A percentile compares a stretch with the other conserved stretches of the same genome.
Evolutionary conservation across 1,140 invertebrate genomes (phyloP).

Genomic region (Lepidotrigona ventralis): DNA sequence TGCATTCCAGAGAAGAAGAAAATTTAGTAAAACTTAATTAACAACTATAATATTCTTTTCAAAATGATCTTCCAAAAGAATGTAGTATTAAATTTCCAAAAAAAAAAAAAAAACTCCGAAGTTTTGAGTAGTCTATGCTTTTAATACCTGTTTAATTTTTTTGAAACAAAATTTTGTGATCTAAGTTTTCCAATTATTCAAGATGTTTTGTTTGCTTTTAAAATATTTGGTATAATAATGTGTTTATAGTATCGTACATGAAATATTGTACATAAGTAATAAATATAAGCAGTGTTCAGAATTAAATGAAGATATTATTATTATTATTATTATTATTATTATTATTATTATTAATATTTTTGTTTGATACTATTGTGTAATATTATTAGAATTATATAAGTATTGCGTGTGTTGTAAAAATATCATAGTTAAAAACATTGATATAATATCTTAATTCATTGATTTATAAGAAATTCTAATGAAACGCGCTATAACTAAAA

Average conservation of each 20-base stretch:
- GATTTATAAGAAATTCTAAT: conserved; percentile 19
- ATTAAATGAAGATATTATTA: conserved; percentile 23
- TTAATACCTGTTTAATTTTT: conserved; percentile 43
- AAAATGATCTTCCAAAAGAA: conserved; percentile 59
- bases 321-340: neutral
- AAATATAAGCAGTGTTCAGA: conserved; percentile 60
- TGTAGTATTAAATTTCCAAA: conserved; percentile 50
- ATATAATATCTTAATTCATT: neutral
- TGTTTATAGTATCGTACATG: conserved; percentile 66
- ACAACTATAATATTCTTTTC: conserved; percentile 47
- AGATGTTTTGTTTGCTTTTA: conserved; percentile 54
- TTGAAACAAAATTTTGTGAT: conserved; percentile 35
- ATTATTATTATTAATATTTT: neutral
- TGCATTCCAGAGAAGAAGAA: conserved; percentile 64
- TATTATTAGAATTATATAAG: neutral
- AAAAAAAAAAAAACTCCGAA: conserved; percentile 1
- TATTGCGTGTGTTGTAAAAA: neutral
- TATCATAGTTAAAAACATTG: neutral
- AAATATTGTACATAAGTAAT: conserved; percentile 66
- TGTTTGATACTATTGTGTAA: conserved; percentile 22
- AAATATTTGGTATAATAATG: conserved; percentile 58
- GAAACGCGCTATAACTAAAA: neutral
- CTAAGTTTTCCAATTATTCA: conserved; percentile 50
- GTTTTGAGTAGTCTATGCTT: conserved; percentile 41
- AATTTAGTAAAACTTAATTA: conserved; percentile 21